A percentile compares a stretch with the other conserved stretches of the same genome.
phyloP scores from a whole-genome alignment of 2,888 invertebrate genomes.

The Gandaritis pyraliata region DNA sequence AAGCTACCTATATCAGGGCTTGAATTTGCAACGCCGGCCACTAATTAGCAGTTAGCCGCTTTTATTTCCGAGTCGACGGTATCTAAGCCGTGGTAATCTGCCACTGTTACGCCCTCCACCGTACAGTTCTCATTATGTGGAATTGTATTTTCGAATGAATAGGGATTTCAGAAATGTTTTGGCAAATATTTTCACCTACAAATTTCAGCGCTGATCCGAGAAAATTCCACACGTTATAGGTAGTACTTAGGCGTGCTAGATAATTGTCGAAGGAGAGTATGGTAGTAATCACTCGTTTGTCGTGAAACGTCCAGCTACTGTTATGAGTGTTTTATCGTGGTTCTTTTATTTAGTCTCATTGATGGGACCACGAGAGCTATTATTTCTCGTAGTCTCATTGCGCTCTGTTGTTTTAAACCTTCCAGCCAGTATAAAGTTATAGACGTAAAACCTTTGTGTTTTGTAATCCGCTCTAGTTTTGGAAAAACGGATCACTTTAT shows the following conservation, averaged over 20 bases:
- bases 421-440: too few species aligned
- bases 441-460: too few species aligned
- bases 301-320: too few species aligned
- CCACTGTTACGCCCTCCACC: slow-evolving; percentile 63
- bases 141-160: slow-evolving; percentile 34
- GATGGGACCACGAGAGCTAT: too few species aligned
- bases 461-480: too few species aligned
- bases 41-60: slow-evolving; percentile 79
- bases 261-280: not conserved
- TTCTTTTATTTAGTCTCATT: too few species aligned
- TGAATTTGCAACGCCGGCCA: slow-evolving; percentile 67
- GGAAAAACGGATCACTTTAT: too few species aligned
- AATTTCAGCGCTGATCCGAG: slow-evolving; percentile 4
- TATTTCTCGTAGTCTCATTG: too few species aligned
- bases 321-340: too few species aligned
- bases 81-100: slow-evolving; percentile 76
- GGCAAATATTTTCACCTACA: slow-evolving; percentile 24
- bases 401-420: too few species aligned
- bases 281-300: too few species aligned
- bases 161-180: slow-evolving; percentile 34
- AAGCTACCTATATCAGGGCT: slow-evolving; percentile 41
- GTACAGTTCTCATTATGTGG: slow-evolving; percentile 34
- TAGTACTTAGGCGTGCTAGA: not conserved
- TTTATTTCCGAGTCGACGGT: slow-evolving; percentile 78
- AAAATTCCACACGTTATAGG: not conserved